Evolutionary conservation across 2,113 vertebrate genomes (phyloP), one percentile per base, ranked within the genome.

Genomic region (Cromileptes altivelis): DNA sequence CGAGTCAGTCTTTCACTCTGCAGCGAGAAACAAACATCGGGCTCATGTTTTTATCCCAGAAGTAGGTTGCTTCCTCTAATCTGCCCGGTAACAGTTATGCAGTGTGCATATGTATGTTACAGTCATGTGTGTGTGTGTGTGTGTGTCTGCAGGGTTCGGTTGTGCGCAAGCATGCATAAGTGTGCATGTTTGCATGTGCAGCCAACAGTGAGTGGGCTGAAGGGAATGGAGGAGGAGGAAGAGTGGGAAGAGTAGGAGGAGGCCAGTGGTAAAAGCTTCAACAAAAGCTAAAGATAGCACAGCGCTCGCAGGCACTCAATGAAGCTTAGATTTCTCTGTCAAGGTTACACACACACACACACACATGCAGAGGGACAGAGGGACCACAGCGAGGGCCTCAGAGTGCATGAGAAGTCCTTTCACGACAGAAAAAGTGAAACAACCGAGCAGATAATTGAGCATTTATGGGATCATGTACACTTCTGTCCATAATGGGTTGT

Each of bases 231-330:
- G 83, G 89, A 87, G 85, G 78, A 91, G 76, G 88, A 65, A 23
- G 78, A 86, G 87, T 78, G 71, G 74, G 81, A 77, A 80, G 82
- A 76, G 70, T 60, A 89, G 76, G 89, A 89, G 88, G 81, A 92
- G 84, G 82, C 91, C 90, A 87, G 70, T 91, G 84, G 88, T 92
- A 92, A 92, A 92, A 90, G 91, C 92, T 86, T 89, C 90, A 87
- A 91, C 86, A 88, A 75, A 80, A 88, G 93, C 94, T 96, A 95
- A 96, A 95, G 94, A 95, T 95, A 96, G 95, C 86, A 55, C 89
- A 82, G 82, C 19, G 91, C 95, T 95, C 4, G 65, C 83, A 92
- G 95, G 91, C 94, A 94, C 86, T 92, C 88, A 87, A n/a, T 74
- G 86, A 85, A 87, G 91, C 94, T 81, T 83, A 67, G 84, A 89